Percentiles rank a stretch among this genome's conserved stretches.
phyloP scores from a whole-genome alignment of 2,888 invertebrate genomes.

The Eustalomyia histrio region DNA sequence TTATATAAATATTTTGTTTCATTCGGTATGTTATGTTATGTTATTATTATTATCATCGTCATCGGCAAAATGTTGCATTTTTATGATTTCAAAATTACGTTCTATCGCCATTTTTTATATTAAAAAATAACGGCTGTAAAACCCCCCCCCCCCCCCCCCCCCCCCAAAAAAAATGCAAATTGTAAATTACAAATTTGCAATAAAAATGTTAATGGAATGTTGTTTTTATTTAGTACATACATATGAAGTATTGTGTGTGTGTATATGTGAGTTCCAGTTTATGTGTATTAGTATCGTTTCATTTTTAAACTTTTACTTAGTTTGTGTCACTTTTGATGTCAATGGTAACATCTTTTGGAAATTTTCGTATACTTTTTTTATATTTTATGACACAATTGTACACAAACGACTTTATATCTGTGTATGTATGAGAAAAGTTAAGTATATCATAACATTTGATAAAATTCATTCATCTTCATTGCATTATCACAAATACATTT shows the following conservation, averaged over 20 bases:
- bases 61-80: constrained; percentile 72
- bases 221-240: constrained; percentile 17
- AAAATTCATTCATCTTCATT: constrained; percentile 71
- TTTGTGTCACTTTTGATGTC: constrained; percentile 48
- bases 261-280: not conserved
- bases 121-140: constrained; percentile 71
- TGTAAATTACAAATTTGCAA: constrained; percentile 79
- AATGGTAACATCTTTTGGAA: constrained; percentile 46
- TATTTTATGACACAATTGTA: constrained; percentile 60
- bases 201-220: constrained; percentile 74
- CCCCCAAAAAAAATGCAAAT: constrained; percentile 77
- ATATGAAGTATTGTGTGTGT: not conserved
- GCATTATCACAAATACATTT: constrained; percentile 78
- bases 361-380: constrained; percentile 43
- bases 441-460: constrained; percentile 63
- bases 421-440: constrained; percentile 9
- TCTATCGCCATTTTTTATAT: constrained; percentile 73
- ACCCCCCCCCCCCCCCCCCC: too few species aligned
- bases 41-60: constrained; percentile 59
- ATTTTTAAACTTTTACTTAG: constrained; percentile 6
- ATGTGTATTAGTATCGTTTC: constrained; percentile 6
- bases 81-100: constrained; percentile 76
- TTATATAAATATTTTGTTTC: not conserved
- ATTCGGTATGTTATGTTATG: constrained; percentile 8
- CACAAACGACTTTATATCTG: constrained; percentile 5